Evolutionary conservation across 1,140 invertebrate species (phyloP), one percentile per base, ranked within the genome.

Genomic region (Drepana arcuata): DNA sequence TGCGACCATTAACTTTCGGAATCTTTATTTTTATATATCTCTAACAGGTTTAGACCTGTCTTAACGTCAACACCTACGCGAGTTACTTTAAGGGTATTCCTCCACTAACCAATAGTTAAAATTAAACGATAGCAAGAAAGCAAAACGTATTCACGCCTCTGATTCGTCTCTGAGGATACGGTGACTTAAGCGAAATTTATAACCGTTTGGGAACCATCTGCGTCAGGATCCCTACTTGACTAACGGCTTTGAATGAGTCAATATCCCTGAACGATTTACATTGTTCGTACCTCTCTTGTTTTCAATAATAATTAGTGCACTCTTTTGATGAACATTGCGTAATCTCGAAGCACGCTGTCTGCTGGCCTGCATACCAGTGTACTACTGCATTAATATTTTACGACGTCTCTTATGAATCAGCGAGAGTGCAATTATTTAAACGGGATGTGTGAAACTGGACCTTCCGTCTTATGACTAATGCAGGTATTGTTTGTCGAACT

Each of bases 251-350:
- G 48, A 32, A 41, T 66, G 55, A 65, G 44, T 63, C 64, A 64
- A 60, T 63, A 54, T 38, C 42, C 52, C 46, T 48, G 50, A 69
- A 55, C 61, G 64, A 71, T 69, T 67, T 71, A 64, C 52, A 41
- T 43, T 34, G 32, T 41, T 26, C 16, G 13, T n/a, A 14, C 30
- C 25, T 40, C 34, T 53, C 48, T 54, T 45, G 30, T 40, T 26
- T 16, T 28, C 28, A 41, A 12, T n/a, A n/a, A n/a, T n/a, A n/a
- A n/a, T n/a, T n/a, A n/a, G n/a, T n/a, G n/a, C n/a, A n/a, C n/a
- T n/a, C n/a, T n/a, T n/a, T n/a, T n/a, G n/a, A n/a, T n/a, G n/a
- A n/a, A n/a, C n/a, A n/a, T n/a, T n/a, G n/a, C n/a, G n/a, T n/a
- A n/a, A n/a, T n/a, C n/a, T n/a, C n/a, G n/a, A n/a, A n/a, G n/a